Conservation (phyloP, 2,797 vertebrate genomes). For the Octomys mimax region DNA sequence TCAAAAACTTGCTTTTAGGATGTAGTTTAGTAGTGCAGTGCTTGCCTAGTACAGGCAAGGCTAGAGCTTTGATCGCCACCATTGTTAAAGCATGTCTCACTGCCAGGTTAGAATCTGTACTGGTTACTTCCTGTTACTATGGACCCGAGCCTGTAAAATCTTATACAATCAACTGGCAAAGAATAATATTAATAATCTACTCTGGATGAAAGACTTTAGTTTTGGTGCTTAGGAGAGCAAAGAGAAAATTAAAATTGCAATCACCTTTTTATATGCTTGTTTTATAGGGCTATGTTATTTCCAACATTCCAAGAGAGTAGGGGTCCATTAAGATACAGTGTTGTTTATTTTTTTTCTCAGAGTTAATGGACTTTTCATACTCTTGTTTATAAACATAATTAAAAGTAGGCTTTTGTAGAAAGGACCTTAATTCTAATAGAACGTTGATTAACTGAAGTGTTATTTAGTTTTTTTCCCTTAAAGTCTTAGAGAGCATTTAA, state of each 20-base stretch:
- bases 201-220: background rate
- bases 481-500: conserved; percentile 1
- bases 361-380: conserved; percentile 77
- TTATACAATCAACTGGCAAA: background rate
- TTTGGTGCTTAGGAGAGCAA: background rate
- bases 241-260: conserved; percentile 37
- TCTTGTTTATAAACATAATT: conserved; percentile 78
- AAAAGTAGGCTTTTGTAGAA: conserved; percentile 70
- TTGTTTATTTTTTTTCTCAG: conserved; percentile 61
- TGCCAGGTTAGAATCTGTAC: background rate
- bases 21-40: background rate
- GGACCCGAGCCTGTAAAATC: background rate
- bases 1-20: background rate
- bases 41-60: background rate
- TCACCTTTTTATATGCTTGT: conserved; percentile 32
- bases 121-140: background rate
- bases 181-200: conserved; percentile 6
- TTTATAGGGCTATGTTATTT: conserved; percentile 38
- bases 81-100: background rate
- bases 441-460: conserved; percentile 74
- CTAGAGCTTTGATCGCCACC: background rate
- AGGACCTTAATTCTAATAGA: conserved; percentile 70
- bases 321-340: conserved; percentile 54
- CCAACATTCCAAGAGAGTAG: conserved; percentile 43
- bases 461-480: conserved; percentile 15